These are phyloP conservation scores for Cariama cristata DNA, from an alignment of 2,113 vertebrate genomes.

Conservation along the genomic window DNA sequence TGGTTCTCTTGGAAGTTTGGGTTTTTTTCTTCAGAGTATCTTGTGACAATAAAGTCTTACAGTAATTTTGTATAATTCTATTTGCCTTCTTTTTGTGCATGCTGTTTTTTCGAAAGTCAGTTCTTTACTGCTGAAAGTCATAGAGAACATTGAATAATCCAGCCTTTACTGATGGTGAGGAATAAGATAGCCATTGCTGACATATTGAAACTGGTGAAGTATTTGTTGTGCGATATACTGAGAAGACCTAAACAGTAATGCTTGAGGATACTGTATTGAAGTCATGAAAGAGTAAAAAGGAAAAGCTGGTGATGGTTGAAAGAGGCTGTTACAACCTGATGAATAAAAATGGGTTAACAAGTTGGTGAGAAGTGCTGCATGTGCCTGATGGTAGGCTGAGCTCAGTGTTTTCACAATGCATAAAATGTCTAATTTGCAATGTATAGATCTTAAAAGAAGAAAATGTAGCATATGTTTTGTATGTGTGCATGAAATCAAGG, in stretches of 20 bases:
- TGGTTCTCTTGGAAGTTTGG: background rate
- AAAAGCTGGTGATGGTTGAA: background rate
- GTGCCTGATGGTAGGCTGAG: background rate
- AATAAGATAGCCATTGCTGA: background rate
- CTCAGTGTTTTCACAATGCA: background rate
- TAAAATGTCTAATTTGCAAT: background rate
- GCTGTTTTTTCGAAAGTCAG: rapidly evolving
- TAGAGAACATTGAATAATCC: background rate
- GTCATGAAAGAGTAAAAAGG: background rate
- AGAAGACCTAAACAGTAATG: background rate
- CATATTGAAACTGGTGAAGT: background rate
- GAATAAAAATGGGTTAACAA: background rate
- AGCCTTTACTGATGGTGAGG: background rate
- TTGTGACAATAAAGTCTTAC: background rate
- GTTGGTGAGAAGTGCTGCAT: background rate
- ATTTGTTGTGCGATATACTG: background rate
- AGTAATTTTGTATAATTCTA: background rate
- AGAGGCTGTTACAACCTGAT: background rate
- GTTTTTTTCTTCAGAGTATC: background rate
- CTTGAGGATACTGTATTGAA: background rate
- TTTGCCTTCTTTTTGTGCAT: background rate
- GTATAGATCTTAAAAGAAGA: background rate
- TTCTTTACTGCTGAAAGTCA: background rate
- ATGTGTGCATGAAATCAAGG: background rate
- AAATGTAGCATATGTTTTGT: background rate